Conservation (phyloP, 2,888 invertebrate species). For the Bhutanitis thaidina region DNA sequence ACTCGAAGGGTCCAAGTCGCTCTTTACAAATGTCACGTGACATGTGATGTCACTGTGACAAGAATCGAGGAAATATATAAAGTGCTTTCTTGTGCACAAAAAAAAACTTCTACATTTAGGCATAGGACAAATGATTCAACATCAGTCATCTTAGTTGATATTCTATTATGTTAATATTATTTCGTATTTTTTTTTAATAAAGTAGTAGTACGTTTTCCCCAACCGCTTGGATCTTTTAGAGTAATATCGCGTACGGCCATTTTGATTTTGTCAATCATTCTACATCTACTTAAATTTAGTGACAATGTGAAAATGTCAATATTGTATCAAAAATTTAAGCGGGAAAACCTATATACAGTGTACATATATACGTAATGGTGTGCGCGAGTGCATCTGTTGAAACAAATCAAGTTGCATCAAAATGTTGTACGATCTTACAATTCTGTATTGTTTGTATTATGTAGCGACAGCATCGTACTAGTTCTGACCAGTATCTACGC, state of each 20-base stretch:
- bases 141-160: conserved; percentile 1
- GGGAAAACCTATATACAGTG: conserved; percentile 7
- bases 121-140: conserved; percentile 6
- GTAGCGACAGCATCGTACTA: neutral
- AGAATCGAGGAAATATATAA: neutral
- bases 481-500: neutral
- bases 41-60: too few relatives aligned
- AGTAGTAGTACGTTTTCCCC: neutral
- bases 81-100: neutral
- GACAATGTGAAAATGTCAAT: neutral
- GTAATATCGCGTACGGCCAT: neutral
- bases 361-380: conserved; percentile 10
- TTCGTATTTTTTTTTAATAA: neutral
- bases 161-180: neutral
- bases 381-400: neutral
- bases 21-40: too few relatives aligned
- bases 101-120: neutral
- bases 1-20: too few relatives aligned
- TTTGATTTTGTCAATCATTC: neutral
- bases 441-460: neutral
- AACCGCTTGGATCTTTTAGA: neutral
- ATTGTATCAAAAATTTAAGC: neutral
- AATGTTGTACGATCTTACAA: neutral
- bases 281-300: neutral
- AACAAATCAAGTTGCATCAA: neutral